phyloP scores from a whole-genome alignment of 2,113 vertebrate species.

The Scophthalmus maximus region DNA sequence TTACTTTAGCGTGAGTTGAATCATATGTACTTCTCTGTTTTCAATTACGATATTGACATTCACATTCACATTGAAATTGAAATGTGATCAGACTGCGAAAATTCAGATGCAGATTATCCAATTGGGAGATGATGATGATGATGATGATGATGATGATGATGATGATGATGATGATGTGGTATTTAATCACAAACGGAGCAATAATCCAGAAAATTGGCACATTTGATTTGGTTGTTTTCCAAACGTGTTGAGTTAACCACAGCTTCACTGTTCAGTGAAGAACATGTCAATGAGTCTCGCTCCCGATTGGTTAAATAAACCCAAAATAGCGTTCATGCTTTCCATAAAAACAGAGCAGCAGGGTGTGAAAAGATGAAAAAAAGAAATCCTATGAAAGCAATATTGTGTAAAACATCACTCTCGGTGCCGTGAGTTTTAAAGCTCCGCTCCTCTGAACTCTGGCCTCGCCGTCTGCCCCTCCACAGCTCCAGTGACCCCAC shows the following conservation, averaged over 20 bases:
- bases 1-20: too few relatives aligned
- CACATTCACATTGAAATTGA: background rate
- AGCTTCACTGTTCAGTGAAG: background rate
- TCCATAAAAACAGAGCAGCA: background rate
- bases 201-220: background rate
- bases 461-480: background rate
- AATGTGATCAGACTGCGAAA: background rate
- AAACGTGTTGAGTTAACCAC: background rate
- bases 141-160: too few relatives aligned
- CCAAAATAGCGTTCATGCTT: background rate
- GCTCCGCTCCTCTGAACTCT: background rate
- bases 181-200: background rate
- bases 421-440: background rate
- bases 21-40: too few relatives aligned
- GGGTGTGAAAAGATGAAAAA: background rate
- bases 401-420: background rate
- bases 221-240: background rate
- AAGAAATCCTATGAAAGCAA: background rate
- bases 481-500: conserved; percentile 28
- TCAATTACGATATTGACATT: too few relatives aligned
- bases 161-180: background rate
- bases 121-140: background rate
- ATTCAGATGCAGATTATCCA: too few relatives aligned
- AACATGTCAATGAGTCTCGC: background rate
- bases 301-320: background rate